Evolutionary conservation across 2,797 vertebrate genomes (phyloP).

Genomic region (Acestrorhynchus altus): DNA sequence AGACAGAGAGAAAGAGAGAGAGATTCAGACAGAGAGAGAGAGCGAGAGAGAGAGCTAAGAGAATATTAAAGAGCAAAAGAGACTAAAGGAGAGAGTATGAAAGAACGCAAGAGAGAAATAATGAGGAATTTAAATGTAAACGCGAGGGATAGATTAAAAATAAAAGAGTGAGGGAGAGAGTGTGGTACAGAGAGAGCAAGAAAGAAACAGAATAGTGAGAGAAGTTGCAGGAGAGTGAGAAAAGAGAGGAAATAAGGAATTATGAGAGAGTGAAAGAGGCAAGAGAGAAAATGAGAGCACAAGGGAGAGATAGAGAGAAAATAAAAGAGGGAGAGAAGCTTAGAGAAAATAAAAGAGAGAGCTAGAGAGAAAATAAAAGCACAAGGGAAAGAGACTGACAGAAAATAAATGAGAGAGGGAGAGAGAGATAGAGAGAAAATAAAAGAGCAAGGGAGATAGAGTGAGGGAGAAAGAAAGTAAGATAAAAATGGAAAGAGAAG

Average conservation of each 20-base stretch:
- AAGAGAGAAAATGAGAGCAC: not conserved
- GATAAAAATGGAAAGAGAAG: not conserved
- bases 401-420: not conserved
- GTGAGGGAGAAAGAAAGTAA: not conserved
- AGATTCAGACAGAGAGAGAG: not conserved
- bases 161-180: not conserved
- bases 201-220: not conserved
- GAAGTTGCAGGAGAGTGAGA: not conserved
- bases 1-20: not conserved
- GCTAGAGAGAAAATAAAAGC: not conserved
- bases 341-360: not conserved
- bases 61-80: no score
- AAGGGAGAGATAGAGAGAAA: not conserved
- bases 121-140: no score
- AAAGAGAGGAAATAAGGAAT: no score
- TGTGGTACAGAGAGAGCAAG: not conserved
- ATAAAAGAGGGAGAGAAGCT: conserved; percentile 26
- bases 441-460: not conserved
- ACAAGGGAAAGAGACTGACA: conserved; percentile 36
- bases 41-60: not conserved
- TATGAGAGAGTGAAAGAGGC: not conserved
- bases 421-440: not conserved
- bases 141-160: not conserved
- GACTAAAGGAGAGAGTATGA: conserved; percentile 29
- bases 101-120: conserved; percentile 1